Evolutionary conservation across 2,113 vertebrate species (phyloP).

Genomic region (Marmota flaviventris): DNA sequence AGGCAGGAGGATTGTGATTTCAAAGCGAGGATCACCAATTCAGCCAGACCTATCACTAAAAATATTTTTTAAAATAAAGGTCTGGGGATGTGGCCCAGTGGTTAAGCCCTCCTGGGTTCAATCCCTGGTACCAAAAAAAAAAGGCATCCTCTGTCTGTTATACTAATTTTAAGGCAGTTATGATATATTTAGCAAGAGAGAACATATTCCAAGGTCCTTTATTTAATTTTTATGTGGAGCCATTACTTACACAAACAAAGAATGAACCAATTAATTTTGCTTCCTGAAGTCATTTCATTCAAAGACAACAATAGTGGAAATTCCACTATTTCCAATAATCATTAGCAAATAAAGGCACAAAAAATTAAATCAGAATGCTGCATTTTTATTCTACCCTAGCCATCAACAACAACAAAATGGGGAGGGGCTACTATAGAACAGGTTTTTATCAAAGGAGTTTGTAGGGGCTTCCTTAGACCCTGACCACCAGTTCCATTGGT

Average conservation of each 20-base stretch:
- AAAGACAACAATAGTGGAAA: slow-evolving; percentile 52
- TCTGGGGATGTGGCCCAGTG: too few species aligned
- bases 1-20: too few species aligned
- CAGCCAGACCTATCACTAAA: too few species aligned
- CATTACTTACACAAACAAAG: background rate
- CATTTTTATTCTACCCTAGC: slow-evolving; percentile 30
- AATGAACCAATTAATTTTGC: background rate
- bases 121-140: too few species aligned
- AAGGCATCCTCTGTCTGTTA: background rate
- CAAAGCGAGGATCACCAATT: too few species aligned
- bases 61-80: too few species aligned
- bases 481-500: slow-evolving; percentile 60
- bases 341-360: slow-evolving; percentile 37
- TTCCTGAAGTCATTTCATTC: slow-evolving; percentile 68
- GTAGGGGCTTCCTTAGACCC: slow-evolving; percentile 42
- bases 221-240: slow-evolving; percentile 24
- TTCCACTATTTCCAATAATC: slow-evolving; percentile 43
- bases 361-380: background rate
- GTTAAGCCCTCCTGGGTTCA: too few species aligned
- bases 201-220: slow-evolving; percentile 7
- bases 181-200: background rate
- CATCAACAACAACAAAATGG: background rate
- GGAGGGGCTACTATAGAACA: background rate
- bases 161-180: background rate
- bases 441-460: slow-evolving; percentile 57